Base-by-base conservation (phyloP, 2,113 vertebrate genomes). In the Etheostoma cragini region DNA sequence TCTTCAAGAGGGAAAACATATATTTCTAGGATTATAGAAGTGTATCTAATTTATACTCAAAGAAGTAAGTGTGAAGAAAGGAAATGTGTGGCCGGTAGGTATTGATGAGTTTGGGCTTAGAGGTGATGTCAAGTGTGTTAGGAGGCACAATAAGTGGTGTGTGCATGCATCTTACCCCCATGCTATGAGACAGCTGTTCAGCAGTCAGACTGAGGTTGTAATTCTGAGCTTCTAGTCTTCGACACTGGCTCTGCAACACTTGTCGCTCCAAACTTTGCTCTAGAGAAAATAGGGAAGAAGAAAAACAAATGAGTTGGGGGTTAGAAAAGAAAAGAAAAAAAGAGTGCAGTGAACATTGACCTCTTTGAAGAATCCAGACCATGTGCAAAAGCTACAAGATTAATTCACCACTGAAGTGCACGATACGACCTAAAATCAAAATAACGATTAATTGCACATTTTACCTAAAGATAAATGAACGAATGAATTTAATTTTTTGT, bases 261-360 rank as follows among this genome's bases (percentile, higher is more conserved):
- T 99, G 98, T 76, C 98, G 96, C 91, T 99, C 98, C 90, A 99
- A 94, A 89, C 93, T 96, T 96, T 98, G 97, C 95, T 99, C 98
- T 99, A 92, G 1, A 76, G 21, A 52, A 45, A 56, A 79, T 8
- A 8, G 4, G 17, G 7, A 16, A 79, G 6, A 38, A n/a, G 54
- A 88, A 38, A 6, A 2, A 87, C 63, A 2, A 69, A 42, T 42
- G 16, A 6, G 15, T 4, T 13, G 12, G 30, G 8, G 13, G 24
- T 64, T 38, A 84, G 45, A 74, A 30, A 30, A 30, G 5, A 46
- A 64, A 26, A n/a, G 16, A 47, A 26, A n/a, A 17, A 47, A 7
- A 22, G 52, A 76, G 12, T 2, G 14, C 8, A 24, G 22, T 46
- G 22, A 47, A 46, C n/a, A 42, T 21, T 61, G 33, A 35, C 58